phyloP scores from a whole-genome alignment of 2,113 vertebrate genomes.

The Crocuta crocuta region DNA sequence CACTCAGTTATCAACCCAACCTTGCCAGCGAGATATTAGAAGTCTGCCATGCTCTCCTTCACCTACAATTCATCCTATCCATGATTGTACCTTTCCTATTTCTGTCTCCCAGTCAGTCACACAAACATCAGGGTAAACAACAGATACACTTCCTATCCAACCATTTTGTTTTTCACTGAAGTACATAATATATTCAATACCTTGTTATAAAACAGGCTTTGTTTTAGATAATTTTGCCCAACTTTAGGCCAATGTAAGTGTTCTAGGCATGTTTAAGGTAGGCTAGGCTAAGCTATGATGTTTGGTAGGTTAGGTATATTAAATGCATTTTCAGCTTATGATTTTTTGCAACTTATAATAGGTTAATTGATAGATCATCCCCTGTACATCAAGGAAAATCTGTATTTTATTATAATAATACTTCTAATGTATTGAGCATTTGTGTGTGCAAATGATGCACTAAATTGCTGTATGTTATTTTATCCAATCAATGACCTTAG shows the following conservation, averaged over 20 bases:
- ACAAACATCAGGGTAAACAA: background rate
- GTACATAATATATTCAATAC: background rate
- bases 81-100: slow-evolving; percentile 17
- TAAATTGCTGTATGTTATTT: background rate
- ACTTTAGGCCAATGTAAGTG: background rate
- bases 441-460: background rate
- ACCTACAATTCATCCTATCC: background rate
- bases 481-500: background rate
- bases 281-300: background rate
- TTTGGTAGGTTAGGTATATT: background rate
- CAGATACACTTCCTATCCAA: background rate
- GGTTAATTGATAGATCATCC: background rate
- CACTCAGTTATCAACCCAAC: background rate
- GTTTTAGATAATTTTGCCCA: background rate
- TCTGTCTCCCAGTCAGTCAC: background rate
- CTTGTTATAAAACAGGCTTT: background rate
- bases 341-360: background rate
- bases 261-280: background rate
- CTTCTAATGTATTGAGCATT: slow-evolving; percentile 6
- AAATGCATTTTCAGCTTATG: background rate
- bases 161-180: background rate
- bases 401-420: background rate
- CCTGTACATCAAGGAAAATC: background rate
- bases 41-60: background rate
- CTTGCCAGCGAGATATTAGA: background rate